Conservation (phyloP, 2,113 vertebrate genomes). For the Antechinus flavipes region DNA sequence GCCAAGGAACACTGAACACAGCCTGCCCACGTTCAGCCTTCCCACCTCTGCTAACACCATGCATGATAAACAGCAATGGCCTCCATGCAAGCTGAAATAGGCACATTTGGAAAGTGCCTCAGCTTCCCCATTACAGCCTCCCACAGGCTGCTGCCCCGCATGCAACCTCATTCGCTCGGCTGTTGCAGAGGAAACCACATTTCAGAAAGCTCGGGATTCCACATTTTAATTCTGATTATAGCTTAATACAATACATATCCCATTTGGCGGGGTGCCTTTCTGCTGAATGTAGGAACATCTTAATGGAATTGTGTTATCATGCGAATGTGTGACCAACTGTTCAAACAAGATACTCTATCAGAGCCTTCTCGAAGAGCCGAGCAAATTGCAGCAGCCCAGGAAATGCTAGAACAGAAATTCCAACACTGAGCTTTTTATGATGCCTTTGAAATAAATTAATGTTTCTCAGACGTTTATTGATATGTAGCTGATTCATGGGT, state of each 20-base stretch:
- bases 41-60: not conserved
- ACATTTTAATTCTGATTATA: constrained; percentile 25
- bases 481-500: not conserved
- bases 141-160: not conserved
- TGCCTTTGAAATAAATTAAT: not conserved
- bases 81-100: not conserved
- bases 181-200: not conserved
- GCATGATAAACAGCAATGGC: not conserved
- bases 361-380: not conserved
- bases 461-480: not conserved
- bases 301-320: constrained; percentile 59
- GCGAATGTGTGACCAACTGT: constrained; percentile 63
- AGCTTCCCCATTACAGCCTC: not conserved
- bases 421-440: fast-evolving
- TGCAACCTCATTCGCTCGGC: not conserved
- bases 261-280: constrained; percentile 42
- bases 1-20: not conserved
- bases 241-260: not conserved
- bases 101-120: not conserved
- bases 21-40: not conserved
- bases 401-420: not conserved
- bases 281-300: constrained; percentile 9
- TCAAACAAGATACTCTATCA: constrained; percentile 69
- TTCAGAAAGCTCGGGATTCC: constrained; percentile 32
- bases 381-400: constrained; percentile 9